Conservation (phyloP, 2,888 invertebrate species). For the Psylliodes chrysocephalus region DNA sequence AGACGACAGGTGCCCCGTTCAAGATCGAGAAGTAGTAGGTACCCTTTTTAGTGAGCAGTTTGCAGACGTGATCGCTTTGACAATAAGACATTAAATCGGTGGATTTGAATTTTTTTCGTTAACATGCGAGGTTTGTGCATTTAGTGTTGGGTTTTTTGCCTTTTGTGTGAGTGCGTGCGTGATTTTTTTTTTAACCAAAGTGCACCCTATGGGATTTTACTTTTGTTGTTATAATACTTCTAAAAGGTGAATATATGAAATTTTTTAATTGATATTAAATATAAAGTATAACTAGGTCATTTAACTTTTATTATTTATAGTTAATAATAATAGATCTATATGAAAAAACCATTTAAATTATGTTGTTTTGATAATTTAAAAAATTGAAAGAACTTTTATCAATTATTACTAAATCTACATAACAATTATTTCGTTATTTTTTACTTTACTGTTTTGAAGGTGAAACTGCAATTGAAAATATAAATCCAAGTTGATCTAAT, state of each 20-base stretch:
- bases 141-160: constrained; percentile 4
- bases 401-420: too few species aligned
- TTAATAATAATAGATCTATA: too few species aligned
- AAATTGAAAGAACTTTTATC: too few species aligned
- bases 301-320: too few species aligned
- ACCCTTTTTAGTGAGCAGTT: constrained; percentile 27
- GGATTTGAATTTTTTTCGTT: constrained; percentile 30
- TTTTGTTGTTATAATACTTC: background rate
- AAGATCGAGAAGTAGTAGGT: constrained; percentile 15
- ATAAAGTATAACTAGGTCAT: too few species aligned
- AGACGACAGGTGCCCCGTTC: constrained; percentile 53
- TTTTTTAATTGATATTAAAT: too few species aligned
- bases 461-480: too few species aligned
- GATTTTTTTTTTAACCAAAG: background rate
- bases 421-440: too few species aligned
- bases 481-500: too few species aligned
- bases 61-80: constrained; percentile 22
- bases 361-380: too few species aligned
- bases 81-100: constrained; percentile 6
- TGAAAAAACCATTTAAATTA: too few species aligned
- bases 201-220: constrained; percentile 30
- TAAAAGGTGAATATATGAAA: constrained; percentile 6
- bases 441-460: too few species aligned
- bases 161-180: constrained; percentile 7
- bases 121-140: constrained; percentile 10